Evolutionary conservation across 1,140 invertebrate species (phyloP).

Genomic region (Polypedilum vanderplanki): DNA sequence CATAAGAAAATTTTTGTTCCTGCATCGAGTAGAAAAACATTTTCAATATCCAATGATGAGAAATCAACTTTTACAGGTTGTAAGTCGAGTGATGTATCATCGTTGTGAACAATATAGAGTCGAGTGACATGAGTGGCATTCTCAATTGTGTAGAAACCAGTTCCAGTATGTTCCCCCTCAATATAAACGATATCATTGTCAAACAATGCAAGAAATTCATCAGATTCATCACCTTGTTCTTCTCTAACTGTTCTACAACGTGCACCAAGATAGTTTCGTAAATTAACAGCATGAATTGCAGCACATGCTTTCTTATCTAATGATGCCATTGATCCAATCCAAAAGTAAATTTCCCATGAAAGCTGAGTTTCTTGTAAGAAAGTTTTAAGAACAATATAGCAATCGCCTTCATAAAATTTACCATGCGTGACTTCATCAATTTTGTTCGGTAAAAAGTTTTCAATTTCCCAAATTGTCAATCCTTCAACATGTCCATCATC

Average conservation of each 20-base stretch:
- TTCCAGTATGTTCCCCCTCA: slow-evolving; percentile 91
- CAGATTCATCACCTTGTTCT: slow-evolving; percentile 92
- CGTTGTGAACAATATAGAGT: slow-evolving; percentile 83
- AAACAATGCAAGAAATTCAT: slow-evolving; percentile 92
- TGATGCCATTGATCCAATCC: slow-evolving; percentile 95
- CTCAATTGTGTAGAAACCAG: slow-evolving; percentile 97
- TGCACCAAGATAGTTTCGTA: slow-evolving; percentile 92
- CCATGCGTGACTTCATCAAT: slow-evolving; percentile 88
- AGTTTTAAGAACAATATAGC: slow-evolving; percentile 96
- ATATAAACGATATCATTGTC: slow-evolving; percentile 91
- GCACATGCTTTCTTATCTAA: slow-evolving; percentile 97
- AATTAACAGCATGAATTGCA: slow-evolving; percentile 97
- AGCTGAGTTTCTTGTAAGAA: slow-evolving; percentile 78
- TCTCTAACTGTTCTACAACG: slow-evolving; percentile 95
- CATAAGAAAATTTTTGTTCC: slow-evolving; percentile 86
- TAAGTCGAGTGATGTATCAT: slow-evolving; percentile 82
- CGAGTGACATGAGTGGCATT: slow-evolving; percentile 77
- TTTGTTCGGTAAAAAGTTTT: slow-evolving; percentile 95
- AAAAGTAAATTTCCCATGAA: slow-evolving; percentile 95
- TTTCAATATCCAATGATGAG: slow-evolving; percentile 77
- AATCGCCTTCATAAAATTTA: slow-evolving; percentile 99
- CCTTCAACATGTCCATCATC: slow-evolving; percentile 89
- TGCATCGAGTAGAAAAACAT: slow-evolving; percentile 87
- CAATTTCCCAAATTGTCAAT: slow-evolving; percentile 93
- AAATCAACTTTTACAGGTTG: slow-evolving; percentile 72